Evolutionary conservation across 1,140 invertebrate species (phyloP).

Genomic region (Drosophila mayri): DNA sequence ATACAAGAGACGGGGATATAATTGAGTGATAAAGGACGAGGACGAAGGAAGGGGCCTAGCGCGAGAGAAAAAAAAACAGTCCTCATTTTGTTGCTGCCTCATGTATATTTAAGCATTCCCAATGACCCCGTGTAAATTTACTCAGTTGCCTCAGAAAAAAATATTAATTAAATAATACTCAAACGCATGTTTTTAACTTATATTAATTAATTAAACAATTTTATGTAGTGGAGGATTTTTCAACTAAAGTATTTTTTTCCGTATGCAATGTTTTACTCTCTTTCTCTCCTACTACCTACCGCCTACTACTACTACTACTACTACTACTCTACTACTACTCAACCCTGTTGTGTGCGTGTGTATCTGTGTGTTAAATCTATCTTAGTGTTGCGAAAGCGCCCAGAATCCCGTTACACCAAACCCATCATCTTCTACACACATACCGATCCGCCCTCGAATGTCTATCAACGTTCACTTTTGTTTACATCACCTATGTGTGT

Average conservation of each 20-base stretch:
- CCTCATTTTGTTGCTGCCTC: slow-evolving; percentile 44
- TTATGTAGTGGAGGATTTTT: slow-evolving; percentile 76
- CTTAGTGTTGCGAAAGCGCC: slow-evolving; percentile 50
- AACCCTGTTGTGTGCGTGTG: slow-evolving; percentile 52
- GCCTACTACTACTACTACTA: slow-evolving; percentile 38
- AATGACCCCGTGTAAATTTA: slow-evolving; percentile 68
- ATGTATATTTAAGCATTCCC: slow-evolving; percentile 61
- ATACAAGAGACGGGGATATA: slow-evolving; percentile 71
- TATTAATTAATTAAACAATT: slow-evolving; percentile 27
- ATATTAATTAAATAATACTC: slow-evolving; percentile 26
- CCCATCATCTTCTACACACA: slow-evolving; percentile 75
- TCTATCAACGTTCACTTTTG: slow-evolving; percentile 77
- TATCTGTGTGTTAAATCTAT: slow-evolving; percentile 33
- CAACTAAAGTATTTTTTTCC: slow-evolving; percentile 77
- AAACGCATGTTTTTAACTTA: slow-evolving; percentile 67
- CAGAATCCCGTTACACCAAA: slow-evolving; percentile 70
- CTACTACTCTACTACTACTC: slow-evolving; percentile 52
- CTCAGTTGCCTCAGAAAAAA: slow-evolving; percentile 55
- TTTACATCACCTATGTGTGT: slow-evolving; percentile 81
- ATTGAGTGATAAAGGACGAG: slow-evolving; percentile 65
- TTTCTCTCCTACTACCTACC: slow-evolving; percentile 65
- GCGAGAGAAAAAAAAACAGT: slow-evolving; percentile 27
- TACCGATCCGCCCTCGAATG: slow-evolving; percentile 79
- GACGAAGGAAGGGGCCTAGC: slow-evolving; percentile 13
- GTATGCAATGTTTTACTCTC: slow-evolving; percentile 81